Percentiles rank a stretch among this genome's conserved stretches.
phyloP scores from a whole-genome alignment of 2,113 vertebrate species.

The Thymallus thymallus region DNA sequence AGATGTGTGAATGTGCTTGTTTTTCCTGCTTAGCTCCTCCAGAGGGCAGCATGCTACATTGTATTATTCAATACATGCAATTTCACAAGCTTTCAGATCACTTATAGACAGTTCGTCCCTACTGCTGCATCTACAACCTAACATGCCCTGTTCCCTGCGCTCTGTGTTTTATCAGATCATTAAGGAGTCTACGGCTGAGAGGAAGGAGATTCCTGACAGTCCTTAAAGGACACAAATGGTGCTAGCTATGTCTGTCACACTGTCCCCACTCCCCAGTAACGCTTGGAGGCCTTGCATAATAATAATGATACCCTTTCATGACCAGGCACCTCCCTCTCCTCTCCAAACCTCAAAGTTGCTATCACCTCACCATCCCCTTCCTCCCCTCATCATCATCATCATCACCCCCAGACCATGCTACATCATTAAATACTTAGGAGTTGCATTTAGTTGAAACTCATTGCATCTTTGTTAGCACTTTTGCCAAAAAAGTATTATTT shows the following conservation, averaged over 20 bases:
- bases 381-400: background rate
- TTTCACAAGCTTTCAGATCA: background rate
- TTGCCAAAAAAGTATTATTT: background rate
- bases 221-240: background rate
- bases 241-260: background rate
- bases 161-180: slow-evolving; percentile 70
- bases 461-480: background rate
- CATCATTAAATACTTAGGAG: background rate
- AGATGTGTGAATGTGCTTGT: too few species aligned
- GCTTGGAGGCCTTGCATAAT: slow-evolving; percentile 8
- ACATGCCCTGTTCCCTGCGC: background rate
- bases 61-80: slow-evolving; percentile 8
- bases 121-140: background rate
- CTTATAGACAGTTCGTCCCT: background rate
- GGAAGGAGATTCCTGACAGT: slow-evolving; percentile 69
- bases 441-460: background rate
- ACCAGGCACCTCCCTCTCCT: background rate
- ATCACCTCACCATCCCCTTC: background rate
- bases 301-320: background rate
- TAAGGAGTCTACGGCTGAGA: slow-evolving; percentile 76
- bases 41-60: slow-evolving; percentile 49
- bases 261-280: background rate
- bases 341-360: slow-evolving; percentile 13
- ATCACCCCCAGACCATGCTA: slow-evolving; percentile 1
- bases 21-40: slow-evolving; percentile 22